Evolutionary conservation across 2,797 vertebrate genomes (phyloP), one percentile per base, ranked within the genome.

Genomic region (Erpetoichthys calabaricus): DNA sequence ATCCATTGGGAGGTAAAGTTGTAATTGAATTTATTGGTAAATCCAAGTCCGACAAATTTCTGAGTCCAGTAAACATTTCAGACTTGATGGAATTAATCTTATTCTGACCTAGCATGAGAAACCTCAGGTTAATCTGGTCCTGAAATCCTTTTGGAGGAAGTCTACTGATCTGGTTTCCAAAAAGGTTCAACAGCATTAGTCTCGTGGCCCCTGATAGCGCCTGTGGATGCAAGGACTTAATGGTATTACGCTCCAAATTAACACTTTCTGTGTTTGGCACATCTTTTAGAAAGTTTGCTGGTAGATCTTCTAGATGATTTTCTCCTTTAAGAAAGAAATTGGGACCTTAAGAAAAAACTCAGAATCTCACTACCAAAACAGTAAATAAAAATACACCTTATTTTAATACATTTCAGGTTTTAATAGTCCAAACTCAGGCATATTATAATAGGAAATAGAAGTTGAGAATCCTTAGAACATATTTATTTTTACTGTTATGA

Each of bases 71-170:
- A 57, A 87, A 87, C 66, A 80, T 79, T 44, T 75, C 78, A 4
- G 82, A 56, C 63, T 75, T 79, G 45, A 87, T 58, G 47, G 46
- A 57, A 1, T 70, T 61, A 49, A 87, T 79, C 65, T 78, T 76
- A 67, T 87, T 87, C 52, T 84, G 77, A 6, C 83, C 84, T 68
- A 87, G 65, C 80, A 86, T 81, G 45, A 88, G 80, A 64, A 86
- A 88, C 44, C 82, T 77, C 7, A 86, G 79, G 65, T 77, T 85
- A 44, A 80, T 68, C 41, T 86, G 80, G 54, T 84, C 80, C 77
- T 85, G 70, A 25, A 87, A 82, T 10, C 66, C 83, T 41, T 65
- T 74, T 0, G 56, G 56, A 7, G 79, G 75, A 47, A 87, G 73
- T 45, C 45, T 73, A 59, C 61, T 70, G 57, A 87, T 73, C 58